Evolutionary conservation across 1,140 invertebrate species (phyloP).

Genomic region (Colletes gigas): DNA sequence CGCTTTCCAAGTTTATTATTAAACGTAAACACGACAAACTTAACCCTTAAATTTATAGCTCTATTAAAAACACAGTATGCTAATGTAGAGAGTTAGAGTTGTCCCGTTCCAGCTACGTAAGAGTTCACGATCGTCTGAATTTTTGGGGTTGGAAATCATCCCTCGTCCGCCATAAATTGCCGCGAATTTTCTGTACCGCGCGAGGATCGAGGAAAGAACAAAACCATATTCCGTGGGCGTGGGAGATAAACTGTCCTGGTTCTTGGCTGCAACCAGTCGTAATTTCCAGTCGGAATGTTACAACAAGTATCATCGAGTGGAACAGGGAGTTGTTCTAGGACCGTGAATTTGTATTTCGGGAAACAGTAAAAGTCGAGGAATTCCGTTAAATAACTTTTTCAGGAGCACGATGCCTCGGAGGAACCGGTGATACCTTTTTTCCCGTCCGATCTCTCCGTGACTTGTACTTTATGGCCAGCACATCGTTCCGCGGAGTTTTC

Average conservation of each 20-base stretch:
- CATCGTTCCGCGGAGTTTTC: conserved; percentile 12
- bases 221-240: background rate
- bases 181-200: background rate
- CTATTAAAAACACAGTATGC: no score
- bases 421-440: background rate
- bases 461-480: conserved; percentile 10
- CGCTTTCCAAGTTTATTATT: no score
- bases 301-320: conserved; percentile 4
- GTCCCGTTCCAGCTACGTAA: no score
- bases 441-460: background rate
- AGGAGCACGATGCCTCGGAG: background rate
- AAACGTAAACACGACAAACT: no score
- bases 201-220: background rate
- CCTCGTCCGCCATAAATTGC: background rate
- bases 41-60: no score
- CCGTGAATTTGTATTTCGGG: background rate
- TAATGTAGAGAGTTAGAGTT: no score
- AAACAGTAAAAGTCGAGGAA: conserved; percentile 19
- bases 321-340: background rate
- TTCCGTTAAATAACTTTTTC: conserved; percentile 39
- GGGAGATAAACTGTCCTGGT: conserved; percentile 7
- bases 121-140: background rate
- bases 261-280: background rate
- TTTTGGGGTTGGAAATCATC: background rate
- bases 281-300: background rate